phyloP scores from a whole-genome alignment of 2,113 vertebrate species.

The Sinosuthora webbiana region DNA sequence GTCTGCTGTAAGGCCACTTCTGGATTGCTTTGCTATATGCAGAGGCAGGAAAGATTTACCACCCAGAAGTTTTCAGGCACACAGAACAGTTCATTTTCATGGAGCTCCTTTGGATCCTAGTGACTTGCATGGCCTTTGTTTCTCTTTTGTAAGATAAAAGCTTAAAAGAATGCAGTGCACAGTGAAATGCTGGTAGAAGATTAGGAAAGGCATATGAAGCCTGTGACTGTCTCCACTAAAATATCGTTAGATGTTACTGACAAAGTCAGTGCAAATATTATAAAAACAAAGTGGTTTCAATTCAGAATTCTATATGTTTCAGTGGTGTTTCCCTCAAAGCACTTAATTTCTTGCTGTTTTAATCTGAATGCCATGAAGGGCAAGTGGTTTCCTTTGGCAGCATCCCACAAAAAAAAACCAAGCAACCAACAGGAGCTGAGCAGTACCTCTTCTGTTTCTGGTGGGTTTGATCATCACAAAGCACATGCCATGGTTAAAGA shows the following conservation, averaged over 20 bases:
- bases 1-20: background rate
- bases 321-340: background rate
- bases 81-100: background rate
- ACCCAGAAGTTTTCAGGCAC: background rate
- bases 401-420: background rate
- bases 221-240: background rate
- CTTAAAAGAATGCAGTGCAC: background rate
- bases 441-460: background rate
- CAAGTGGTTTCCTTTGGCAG: background rate
- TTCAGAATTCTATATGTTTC: background rate
- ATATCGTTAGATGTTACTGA: background rate
- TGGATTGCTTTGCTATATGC: background rate
- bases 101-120: background rate
- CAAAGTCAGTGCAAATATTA: background rate
- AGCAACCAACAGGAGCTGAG: background rate
- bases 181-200: background rate
- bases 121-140: background rate
- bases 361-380: background rate
- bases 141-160: background rate
- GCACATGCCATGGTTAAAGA: background rate
- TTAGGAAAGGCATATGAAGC: background rate
- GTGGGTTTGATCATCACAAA: background rate
- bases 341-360: background rate
- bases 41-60: background rate
- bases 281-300: background rate